Conservation (phyloP, 1,140 invertebrate species). For the Neodiprion fabricii region DNA sequence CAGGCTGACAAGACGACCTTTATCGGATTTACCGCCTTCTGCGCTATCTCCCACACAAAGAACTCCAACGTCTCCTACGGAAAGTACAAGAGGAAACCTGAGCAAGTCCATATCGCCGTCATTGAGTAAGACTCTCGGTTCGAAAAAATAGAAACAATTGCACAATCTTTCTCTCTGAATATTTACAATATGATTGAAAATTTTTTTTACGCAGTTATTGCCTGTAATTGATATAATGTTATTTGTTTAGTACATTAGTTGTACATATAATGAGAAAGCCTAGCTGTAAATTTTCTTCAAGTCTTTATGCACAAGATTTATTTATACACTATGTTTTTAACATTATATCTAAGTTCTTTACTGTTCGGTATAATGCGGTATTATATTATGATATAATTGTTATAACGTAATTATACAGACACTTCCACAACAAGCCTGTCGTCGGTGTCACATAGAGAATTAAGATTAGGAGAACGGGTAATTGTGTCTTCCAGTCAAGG, state of each 20-base stretch:
- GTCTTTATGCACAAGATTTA: no score
- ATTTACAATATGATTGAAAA: no score
- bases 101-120: slow-evolving; percentile 54
- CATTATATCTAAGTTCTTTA: not conserved
- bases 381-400: slow-evolving; percentile 12
- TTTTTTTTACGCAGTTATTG: no score
- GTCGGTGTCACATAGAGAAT: slow-evolving; percentile 62
- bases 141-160: not conserved
- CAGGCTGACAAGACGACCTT: slow-evolving; percentile 79
- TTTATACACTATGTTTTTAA: no score
- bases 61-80: slow-evolving; percentile 54
- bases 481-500: slow-evolving; percentile 87
- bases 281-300: no score
- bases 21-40: slow-evolving; percentile 43
- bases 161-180: not conserved
- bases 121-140: slow-evolving; percentile 49
- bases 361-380: not conserved
- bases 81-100: slow-evolving; percentile 40
- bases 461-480: slow-evolving; percentile 88
- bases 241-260: no score
- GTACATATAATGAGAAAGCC: no score
- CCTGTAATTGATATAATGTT: no score
- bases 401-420: slow-evolving; percentile 59
- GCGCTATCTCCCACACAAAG: slow-evolving; percentile 53
- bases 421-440: slow-evolving; percentile 69